A percentile compares a stretch with the other conserved stretches of the same genome.
Evolutionary conservation across 1,140 invertebrate species (phyloP).

Genomic region (Drosophila jambulina): DNA sequence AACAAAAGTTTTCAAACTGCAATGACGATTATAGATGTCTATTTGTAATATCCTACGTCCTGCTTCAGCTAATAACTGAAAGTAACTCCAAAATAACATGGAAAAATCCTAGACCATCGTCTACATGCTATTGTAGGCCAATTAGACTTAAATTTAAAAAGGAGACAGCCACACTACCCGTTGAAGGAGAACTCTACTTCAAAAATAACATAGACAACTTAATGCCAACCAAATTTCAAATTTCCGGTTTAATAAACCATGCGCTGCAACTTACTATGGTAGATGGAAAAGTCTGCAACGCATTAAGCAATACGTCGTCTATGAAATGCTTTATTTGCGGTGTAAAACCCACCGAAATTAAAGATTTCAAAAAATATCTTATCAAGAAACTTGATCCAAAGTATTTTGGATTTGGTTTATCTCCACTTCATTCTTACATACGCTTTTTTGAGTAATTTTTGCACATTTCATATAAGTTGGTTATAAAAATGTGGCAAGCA

Average conservation of each 20-base stretch:
- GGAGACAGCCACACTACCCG: conserved; percentile 8
- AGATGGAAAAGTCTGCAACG: neutral
- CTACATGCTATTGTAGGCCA: conserved; percentile 22
- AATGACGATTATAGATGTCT: neutral
- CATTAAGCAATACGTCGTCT: neutral
- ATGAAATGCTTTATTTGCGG: neutral
- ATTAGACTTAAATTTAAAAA: conserved; percentile 44
- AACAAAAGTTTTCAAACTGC: neutral
- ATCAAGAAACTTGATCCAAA: neutral
- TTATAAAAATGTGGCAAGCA: conserved; percentile 9
- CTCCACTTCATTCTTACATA: neutral
- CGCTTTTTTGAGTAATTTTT: neutral
- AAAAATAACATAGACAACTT: conserved; percentile 28
- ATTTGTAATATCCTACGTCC: neutral
- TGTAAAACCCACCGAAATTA: neutral
- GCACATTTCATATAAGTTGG: neutral
- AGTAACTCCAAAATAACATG: conserved; percentile 23
- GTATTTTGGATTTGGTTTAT: neutral
- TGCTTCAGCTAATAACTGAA: conserved; percentile 1
- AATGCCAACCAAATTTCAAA: neutral
- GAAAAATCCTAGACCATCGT: conserved; percentile 44
- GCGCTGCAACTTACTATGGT: neutral
- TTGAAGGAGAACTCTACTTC: conserved; percentile 15
- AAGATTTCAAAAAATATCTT: no score
- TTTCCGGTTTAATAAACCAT: neutral